Conservation (phyloP, 2,113 vertebrate species). For the Pterocles orientalis region DNA sequence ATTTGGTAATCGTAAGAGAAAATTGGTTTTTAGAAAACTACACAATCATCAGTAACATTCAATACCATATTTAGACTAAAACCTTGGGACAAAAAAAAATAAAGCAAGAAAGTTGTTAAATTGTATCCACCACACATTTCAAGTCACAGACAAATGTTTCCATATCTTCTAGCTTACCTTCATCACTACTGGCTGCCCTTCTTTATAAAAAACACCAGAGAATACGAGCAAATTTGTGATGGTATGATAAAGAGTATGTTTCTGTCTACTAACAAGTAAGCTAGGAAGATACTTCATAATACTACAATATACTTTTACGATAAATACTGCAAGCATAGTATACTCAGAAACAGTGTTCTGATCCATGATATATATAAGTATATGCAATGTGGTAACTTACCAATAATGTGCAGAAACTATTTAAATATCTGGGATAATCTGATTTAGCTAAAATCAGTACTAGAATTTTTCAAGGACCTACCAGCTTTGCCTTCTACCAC, state of each 20-base stretch:
- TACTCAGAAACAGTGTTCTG: background rate
- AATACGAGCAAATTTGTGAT: background rate
- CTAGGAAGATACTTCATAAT: background rate
- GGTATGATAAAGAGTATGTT: background rate
- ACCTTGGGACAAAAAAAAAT: background rate
- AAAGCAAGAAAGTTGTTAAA: background rate
- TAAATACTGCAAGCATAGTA: background rate
- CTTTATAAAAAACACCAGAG: background rate
- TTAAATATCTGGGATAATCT: background rate
- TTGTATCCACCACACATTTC: background rate
- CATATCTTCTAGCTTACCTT: background rate
- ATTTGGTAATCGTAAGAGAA: background rate
- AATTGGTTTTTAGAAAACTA: background rate
- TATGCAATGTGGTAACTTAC: background rate
- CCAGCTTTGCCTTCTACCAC: background rate
- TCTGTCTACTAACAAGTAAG: background rate
- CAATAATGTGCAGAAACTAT: background rate
- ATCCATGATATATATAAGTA: background rate
- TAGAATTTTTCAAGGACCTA: background rate
- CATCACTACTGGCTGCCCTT: background rate
- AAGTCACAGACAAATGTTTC: background rate
- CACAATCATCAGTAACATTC: background rate
- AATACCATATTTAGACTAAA: background rate
- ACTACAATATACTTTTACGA: background rate
- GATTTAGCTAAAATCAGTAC: background rate